Evolutionary conservation across 23 tunicate genomes (phyloP), one percentile per base, ranked within the genome.

Genomic region (Trididemnum clinides): DNA sequence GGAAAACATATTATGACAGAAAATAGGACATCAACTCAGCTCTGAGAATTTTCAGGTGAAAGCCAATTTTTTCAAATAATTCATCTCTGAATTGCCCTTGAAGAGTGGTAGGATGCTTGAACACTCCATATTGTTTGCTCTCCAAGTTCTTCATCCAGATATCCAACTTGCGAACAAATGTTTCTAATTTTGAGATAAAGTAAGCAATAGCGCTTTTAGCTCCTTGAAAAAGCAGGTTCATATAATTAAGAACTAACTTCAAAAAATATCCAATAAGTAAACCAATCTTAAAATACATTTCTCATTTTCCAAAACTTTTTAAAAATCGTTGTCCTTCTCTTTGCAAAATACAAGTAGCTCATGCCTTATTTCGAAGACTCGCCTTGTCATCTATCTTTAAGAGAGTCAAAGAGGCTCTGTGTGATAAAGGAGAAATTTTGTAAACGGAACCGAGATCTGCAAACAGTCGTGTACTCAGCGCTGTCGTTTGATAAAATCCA

Each of bases 371-470:
- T 69, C 76, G 30, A 69, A 69, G 12, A 69, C 76, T 26, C 69
- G 18, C 21, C 69, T 69, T 69, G 38, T 29, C 76, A 29, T 69
- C 28, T 69, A 28, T 69, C 37, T 37, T 28, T n/a, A 10, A 6
- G 76, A 69, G 2, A 69, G 76, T 37, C 76, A 69, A 6, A 35
- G 38, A 4, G 30, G 37, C 36, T 69, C 38, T 69, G 76, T 69
- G n/a, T 69, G n/a, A n/a, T 6, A 69, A 69, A 69, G 76, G 7
- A 62, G 69, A 62, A 15, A 69, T 69, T 44, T 69, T 69, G 76
- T 69, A 37, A 31, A 6, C 39, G n/a, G 76, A 69, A 29, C 76
- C 76, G 30, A 69, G 76, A 30, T 69, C 76, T 69, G 76, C 76
- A 30, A 30, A 69, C 15, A 69, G 38, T 32, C 76, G 15, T 69